A percentile compares a stretch with the other conserved stretches of the same genome.
Conservation (phyloP, 1,140 invertebrate species). For the Cecropterus lyciades region DNA sequence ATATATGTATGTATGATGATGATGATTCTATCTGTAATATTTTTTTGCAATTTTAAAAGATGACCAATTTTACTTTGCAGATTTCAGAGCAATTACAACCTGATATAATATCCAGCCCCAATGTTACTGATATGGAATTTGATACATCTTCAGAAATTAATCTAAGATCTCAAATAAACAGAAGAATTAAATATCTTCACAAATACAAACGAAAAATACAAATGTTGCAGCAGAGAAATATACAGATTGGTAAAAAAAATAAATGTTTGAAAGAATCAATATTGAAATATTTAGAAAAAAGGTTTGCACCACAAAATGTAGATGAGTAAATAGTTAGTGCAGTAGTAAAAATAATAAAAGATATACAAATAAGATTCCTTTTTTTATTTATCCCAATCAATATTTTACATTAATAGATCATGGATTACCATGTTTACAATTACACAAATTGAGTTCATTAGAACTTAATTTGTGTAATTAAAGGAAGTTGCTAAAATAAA, state of each 20-base stretch:
- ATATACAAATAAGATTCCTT: too few relatives aligned
- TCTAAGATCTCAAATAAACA: constrained; percentile 7
- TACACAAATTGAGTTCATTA: too few relatives aligned
- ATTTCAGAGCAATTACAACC: neutral
- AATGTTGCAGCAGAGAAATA: constrained; percentile 11
- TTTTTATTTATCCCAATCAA: too few relatives aligned
- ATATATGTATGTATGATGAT: neutral
- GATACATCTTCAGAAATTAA: neutral
- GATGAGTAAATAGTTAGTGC: neutral
- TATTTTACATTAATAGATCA: too few relatives aligned
- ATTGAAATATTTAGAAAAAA: constrained; percentile 8
- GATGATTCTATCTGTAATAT: neutral
- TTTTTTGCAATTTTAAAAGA: neutral
- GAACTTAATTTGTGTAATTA: too few relatives aligned
- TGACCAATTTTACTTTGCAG: constrained; percentile 1
- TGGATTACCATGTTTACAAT: too few relatives aligned
- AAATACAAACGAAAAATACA: constrained; percentile 15
- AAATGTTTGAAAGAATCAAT: constrained; percentile 19
- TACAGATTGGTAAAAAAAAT: constrained; percentile 5
- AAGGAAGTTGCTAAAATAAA: too few relatives aligned
- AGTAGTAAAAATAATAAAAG: too few relatives aligned
- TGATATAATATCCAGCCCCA: neutral
- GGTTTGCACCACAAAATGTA: neutral
- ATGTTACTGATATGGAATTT: neutral
- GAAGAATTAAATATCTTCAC: constrained; percentile 16